A percentile compares a stretch with the other conserved stretches of the same genome.
phyloP scores from a whole-genome alignment of 2,113 vertebrate genomes.

The Coptodon rendalli region DNA sequence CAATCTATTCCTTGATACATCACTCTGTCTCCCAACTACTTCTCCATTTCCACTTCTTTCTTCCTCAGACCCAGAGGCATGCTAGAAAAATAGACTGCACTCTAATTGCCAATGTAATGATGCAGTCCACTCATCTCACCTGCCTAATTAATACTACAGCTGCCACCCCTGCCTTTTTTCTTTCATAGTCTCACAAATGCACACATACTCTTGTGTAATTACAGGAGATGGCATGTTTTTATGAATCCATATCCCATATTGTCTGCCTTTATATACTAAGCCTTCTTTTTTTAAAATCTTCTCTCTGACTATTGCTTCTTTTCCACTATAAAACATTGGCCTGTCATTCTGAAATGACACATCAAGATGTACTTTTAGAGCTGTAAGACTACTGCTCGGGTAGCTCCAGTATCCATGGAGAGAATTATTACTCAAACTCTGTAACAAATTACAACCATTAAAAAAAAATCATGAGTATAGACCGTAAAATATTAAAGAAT shows the following conservation, averaged over 20 bases:
- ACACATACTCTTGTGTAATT: not conserved
- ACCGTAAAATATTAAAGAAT: not conserved
- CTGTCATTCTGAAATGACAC: not conserved
- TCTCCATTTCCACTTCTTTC: not conserved
- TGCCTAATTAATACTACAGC: constrained; percentile 48
- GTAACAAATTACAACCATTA: not conserved
- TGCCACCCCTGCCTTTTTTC: not conserved
- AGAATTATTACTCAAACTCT: not conserved
- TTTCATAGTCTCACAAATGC: not conserved
- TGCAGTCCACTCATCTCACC: constrained; percentile 46
- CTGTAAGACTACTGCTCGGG: not conserved
- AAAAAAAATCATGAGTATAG: not conserved
- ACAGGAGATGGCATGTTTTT: not conserved
- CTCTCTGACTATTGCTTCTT: not conserved
- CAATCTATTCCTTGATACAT: not conserved
- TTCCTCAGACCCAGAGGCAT: not conserved
- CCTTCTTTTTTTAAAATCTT: not conserved
- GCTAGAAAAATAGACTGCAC: constrained; percentile 12
- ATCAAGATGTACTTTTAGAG: not conserved
- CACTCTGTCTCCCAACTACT: not conserved
- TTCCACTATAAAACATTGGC: not conserved
- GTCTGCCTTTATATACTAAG: not conserved
- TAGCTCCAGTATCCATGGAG: not conserved
- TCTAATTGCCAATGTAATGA: constrained; percentile 46
- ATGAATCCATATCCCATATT: not conserved